Evolutionary conservation across 1,140 invertebrate genomes (phyloP).

Genomic region (Leptopilina clavipes): DNA sequence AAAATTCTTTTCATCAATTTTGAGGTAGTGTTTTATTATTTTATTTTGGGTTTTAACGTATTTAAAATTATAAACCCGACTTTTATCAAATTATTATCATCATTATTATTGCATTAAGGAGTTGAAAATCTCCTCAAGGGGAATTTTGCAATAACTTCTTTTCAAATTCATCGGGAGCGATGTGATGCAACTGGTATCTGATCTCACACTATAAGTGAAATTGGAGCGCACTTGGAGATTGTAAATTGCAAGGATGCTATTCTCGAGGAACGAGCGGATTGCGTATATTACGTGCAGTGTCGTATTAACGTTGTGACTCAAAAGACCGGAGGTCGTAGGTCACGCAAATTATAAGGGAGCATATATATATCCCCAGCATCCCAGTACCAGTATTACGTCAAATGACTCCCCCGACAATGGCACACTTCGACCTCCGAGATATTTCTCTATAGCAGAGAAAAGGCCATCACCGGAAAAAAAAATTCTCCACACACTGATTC

Average conservation of each 20-base stretch:
- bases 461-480: neutral
- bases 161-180: neutral
- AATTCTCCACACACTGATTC: neutral
- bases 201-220: constrained; percentile 17
- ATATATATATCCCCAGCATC: neutral
- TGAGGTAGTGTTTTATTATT: too few relatives aligned
- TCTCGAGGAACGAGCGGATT: neutral
- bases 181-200: constrained; percentile 10
- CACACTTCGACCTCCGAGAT: neutral
- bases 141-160: neutral
- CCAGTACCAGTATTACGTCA: constrained; percentile 16
- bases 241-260: constrained; percentile 15
- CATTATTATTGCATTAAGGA: neutral
- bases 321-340: constrained; percentile 22
- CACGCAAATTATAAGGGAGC: constrained; percentile 28
- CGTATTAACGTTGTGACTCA: constrained; percentile 7
- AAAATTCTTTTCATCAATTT: too few relatives aligned
- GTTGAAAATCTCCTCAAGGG: neutral
- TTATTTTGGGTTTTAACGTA: too few relatives aligned
- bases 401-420: constrained; percentile 24
- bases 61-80: too few relatives aligned
- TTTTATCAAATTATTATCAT: neutral
- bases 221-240: constrained; percentile 19
- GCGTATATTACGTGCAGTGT: constrained; percentile 14
- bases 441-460: neutral